Evolutionary conservation across 2,113 vertebrate genomes (phyloP), one percentile per base, ranked within the genome.

Genomic region (Phasianus colchicus): DNA sequence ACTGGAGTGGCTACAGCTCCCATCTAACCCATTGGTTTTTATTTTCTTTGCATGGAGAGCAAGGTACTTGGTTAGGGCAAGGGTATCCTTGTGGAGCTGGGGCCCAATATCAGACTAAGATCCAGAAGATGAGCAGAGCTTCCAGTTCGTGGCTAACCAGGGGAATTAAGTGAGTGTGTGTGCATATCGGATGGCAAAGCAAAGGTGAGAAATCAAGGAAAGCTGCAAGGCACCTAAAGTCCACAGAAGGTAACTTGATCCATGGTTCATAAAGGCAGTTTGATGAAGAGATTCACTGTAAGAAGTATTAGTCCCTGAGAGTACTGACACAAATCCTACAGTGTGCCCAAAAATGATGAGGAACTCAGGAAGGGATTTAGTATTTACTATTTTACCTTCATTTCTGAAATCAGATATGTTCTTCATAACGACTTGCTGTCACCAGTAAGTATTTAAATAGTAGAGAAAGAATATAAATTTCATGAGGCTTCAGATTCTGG

Each of bases 1-100:
- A 2, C 29, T 52, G 10, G 20, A 3, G 30, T 67, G 43, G 9
- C 34, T 0, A 0, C 8, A 65, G 57, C 8, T 82, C 10, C 25
- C 8, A 4, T 34, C 67, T 7, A 65, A 66, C 14, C 30, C 11
- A 25, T 21, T 48, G 55, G 7, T 25, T 75, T 36, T 10, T 55
- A 17, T 20, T 42, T 89, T 29, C 57, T 52, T 50, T 67, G n/a
- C 2, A 1, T 7, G 38, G 21, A 72, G 5, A 79, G 11, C 29
- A 84, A 64, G 48, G 88, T 21, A 45, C 47, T 60, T 57, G 32
- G 47, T 78, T 30, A 8, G 16, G 13, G 22, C 25, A 64, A 30
- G 11, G 5, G 3, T 7, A 72, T 60, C 5, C 15, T n/a, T 15
- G 1, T 18, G 29, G 1, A 24, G 3, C 17, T 58, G 55, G 32